A percentile compares a stretch with the other conserved stretches of the same genome.
These are phyloP conservation scores for Ptilodon capucinus DNA, from an alignment of 2,888 invertebrate species.

Conservation along the genomic window DNA sequence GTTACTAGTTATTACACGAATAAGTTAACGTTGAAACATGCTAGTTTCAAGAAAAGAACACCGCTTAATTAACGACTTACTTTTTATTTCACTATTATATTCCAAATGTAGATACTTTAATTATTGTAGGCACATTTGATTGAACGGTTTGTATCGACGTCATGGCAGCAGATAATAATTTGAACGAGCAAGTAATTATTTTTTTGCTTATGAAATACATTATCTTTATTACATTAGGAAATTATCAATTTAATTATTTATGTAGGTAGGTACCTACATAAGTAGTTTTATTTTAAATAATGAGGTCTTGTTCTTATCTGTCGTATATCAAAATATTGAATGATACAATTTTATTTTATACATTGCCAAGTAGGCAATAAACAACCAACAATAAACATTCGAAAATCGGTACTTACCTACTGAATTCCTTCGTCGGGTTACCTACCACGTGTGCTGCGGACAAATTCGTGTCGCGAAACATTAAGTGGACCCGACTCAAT, in stretches of 20 bases:
- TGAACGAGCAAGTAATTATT: background rate
- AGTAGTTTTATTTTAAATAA: background rate
- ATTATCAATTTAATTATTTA: background rate
- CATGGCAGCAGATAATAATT: slow-evolving; percentile 24
- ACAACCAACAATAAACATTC: background rate
- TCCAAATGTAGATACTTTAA: slow-evolving; percentile 12
- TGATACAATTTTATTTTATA: too few species aligned
- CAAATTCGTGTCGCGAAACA: slow-evolving; percentile 25
- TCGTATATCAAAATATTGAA: background rate
- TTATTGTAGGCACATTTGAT: slow-evolving; percentile 17
- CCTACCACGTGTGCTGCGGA: slow-evolving; percentile 19
- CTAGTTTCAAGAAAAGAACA: background rate
- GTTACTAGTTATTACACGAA: background rate
- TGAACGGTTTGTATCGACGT: slow-evolving; percentile 18
- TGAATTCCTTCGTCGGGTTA: too few species aligned
- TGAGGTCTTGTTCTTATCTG: background rate
- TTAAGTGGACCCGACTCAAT: background rate
- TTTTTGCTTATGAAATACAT: background rate
- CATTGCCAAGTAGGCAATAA: too few species aligned
- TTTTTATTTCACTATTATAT: slow-evolving; percentile 15
- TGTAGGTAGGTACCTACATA: background rate
- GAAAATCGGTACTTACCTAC: background rate
- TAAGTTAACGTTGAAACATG: background rate
- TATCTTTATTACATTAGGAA: background rate
- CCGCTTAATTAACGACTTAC: slow-evolving; percentile 14